Conservation (phyloP, 2,888 invertebrate species). For the Eupithecia inturbata region DNA sequence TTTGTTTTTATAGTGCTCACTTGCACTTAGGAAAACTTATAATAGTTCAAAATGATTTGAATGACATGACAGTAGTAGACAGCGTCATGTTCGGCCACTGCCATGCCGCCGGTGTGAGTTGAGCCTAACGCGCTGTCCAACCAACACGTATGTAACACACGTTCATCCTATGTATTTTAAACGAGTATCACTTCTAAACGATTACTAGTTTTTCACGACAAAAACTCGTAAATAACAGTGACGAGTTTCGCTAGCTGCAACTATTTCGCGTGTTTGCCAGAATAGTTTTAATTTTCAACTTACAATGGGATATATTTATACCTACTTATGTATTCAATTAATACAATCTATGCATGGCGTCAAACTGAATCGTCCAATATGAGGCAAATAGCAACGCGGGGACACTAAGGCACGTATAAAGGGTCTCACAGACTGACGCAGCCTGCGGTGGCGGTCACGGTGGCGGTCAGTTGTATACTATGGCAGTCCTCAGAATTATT, state of each 20-base stretch:
- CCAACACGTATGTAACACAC: neutral
- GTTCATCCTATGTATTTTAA: neutral
- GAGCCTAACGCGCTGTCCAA: neutral
- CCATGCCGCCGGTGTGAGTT: too few relatives aligned
- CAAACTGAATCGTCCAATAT: neutral
- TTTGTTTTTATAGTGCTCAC: neutral
- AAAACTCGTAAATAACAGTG: constrained; percentile 44
- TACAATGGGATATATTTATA: neutral
- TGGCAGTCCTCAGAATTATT: too few relatives aligned
- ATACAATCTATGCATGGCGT: too few relatives aligned
- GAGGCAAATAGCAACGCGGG: neutral
- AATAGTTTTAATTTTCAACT: constrained; percentile 64
- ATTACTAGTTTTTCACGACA: neutral
- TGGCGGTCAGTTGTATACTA: too few relatives aligned
- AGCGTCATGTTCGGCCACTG: neutral
- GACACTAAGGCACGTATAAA: too few relatives aligned
- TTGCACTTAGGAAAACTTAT: neutral
- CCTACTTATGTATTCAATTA: too few relatives aligned
- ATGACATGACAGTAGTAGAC: too few relatives aligned
- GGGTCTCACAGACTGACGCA: too few relatives aligned
- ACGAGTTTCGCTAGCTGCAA: constrained; percentile 44
- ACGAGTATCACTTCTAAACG: constrained; percentile 16
- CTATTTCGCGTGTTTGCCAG: constrained; percentile 54
- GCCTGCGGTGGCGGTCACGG: too few relatives aligned
- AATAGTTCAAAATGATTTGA: too few relatives aligned